A percentile compares a stretch with the other conserved stretches of the same genome.
Conservation (phyloP, 2,888 invertebrate genomes). For the Psylliodes chrysocephalus region DNA sequence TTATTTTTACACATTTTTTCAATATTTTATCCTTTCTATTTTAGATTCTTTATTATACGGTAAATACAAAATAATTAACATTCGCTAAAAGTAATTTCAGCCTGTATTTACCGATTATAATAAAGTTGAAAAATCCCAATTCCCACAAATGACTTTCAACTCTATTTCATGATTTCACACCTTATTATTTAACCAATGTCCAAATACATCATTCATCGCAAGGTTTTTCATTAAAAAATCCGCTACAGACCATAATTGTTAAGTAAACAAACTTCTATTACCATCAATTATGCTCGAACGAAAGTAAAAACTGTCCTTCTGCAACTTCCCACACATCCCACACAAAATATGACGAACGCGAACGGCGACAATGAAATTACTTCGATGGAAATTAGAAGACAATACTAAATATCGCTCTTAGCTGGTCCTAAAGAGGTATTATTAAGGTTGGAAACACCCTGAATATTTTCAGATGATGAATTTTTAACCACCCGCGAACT, state of each 20-base stretch:
- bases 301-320: constrained; percentile 41
- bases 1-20: too few relatives aligned
- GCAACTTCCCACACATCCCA: constrained; percentile 30
- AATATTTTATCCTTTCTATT: too few relatives aligned
- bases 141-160: not conserved
- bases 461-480: not conserved
- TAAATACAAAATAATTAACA: too few relatives aligned
- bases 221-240: not conserved
- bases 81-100: too few relatives aligned
- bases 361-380: constrained; percentile 17
- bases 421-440: not conserved
- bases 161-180: not conserved
- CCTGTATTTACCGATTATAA: too few relatives aligned
- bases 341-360: constrained; percentile 17
- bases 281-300: constrained; percentile 27
- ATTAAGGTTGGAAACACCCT: not conserved
- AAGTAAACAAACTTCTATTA: constrained; percentile 14
- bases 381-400: not conserved
- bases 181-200: not conserved
- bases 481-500: not conserved
- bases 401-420: not conserved
- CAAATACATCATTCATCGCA: not conserved
- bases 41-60: too few relatives aligned
- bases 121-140: too few relatives aligned
- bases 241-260: not conserved